A percentile compares a stretch with the other conserved stretches of the same genome.
Evolutionary conservation across 35 echinoderm and acorn worm species (phyloP).

Genomic region (Holothuria glaberrima): DNA sequence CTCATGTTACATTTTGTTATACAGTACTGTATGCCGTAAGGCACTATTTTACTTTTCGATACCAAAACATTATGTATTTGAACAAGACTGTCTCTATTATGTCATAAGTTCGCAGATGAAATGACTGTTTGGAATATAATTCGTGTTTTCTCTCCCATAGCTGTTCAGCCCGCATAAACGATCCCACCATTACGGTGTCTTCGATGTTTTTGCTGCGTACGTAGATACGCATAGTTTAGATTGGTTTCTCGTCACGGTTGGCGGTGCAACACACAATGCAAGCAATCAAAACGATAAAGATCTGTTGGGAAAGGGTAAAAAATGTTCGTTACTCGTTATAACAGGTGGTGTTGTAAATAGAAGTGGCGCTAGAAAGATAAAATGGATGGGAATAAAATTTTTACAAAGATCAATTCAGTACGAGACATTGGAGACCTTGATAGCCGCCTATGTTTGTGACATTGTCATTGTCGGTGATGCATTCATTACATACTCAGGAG

Average conservation of each 20-base stretch:
- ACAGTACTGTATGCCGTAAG: too few species aligned
- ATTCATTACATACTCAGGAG: not conserved
- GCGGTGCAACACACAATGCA: slow-evolving; percentile 31
- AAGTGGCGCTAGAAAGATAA: not conserved
- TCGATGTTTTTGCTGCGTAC: not conserved
- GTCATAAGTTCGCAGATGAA: too few species aligned
- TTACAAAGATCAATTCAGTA: not conserved
- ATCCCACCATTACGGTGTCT: not conserved
- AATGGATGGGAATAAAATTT: not conserved
- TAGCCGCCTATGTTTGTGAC: not conserved
- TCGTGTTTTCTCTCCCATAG: too few species aligned
- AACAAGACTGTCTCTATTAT: too few species aligned
- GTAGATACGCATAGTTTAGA: not conserved
- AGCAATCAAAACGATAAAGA: slow-evolving; percentile 41
- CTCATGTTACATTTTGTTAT: too few species aligned
- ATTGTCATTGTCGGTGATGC: not conserved
- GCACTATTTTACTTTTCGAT: too few species aligned
- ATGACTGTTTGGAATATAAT: too few species aligned
- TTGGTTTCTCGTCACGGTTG: slow-evolving; percentile 24
- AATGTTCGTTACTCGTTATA: not conserved
- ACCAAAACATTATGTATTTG: too few species aligned
- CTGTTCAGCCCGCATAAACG: too few species aligned
- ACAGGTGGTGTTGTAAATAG: not conserved
- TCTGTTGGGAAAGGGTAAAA: not conserved
- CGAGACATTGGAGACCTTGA: not conserved